Percentiles rank a stretch among this genome's conserved stretches.
Conservation (phyloP, 2,113 vertebrate species). For the Motacilla tschutschensis region DNA sequence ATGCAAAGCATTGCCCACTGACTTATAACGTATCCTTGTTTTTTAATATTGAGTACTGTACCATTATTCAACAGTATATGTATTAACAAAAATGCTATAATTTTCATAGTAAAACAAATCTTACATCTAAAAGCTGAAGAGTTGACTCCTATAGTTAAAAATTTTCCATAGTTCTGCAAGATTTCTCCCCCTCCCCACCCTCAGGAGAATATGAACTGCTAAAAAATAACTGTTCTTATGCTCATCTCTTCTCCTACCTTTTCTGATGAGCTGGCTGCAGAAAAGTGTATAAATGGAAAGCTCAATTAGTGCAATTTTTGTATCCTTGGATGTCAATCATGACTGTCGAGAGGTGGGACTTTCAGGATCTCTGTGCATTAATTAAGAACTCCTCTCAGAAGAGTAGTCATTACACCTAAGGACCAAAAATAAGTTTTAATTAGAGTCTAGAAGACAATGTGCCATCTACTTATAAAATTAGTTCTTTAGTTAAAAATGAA, state of each 20-base stretch:
- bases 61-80: not conserved
- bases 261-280: constrained; percentile 73
- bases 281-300: constrained; percentile 59
- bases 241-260: constrained; percentile 76
- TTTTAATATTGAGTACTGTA: not conserved
- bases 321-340: constrained; percentile 81
- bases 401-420: constrained; percentile 78
- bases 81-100: constrained; percentile 21
- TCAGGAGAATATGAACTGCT: constrained; percentile 32
- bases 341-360: constrained; percentile 79
- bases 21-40: not conserved
- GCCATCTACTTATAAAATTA: constrained; percentile 66
- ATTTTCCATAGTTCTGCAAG: constrained; percentile 26
- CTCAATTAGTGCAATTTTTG: constrained; percentile 80
- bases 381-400: constrained; percentile 81
- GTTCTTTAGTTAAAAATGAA: constrained; percentile 54
- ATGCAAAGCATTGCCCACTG: constrained; percentile 3
- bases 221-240: constrained; percentile 43
- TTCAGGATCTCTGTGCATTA: constrained; percentile 75
- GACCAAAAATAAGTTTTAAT: constrained; percentile 80
- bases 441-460: constrained; percentile 70
- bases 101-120: constrained; percentile 38
- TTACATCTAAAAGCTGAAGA: constrained; percentile 9
- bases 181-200: not conserved
- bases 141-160: not conserved